Conservation (phyloP, 2,888 invertebrate species). For the Epistrophella euchroma region DNA sequence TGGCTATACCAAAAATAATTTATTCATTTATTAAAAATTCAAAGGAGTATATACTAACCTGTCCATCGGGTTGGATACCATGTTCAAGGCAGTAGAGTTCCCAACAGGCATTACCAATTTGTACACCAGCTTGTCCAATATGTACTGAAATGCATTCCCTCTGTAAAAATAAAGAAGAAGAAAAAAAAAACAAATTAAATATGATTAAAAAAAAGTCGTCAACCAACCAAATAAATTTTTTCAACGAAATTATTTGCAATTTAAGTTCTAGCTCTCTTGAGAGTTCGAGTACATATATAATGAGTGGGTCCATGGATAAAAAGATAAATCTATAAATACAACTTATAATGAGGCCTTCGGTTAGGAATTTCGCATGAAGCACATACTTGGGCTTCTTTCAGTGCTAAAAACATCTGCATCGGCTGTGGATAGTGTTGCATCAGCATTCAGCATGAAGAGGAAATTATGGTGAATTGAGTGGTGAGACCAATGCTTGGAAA, state of each 20-base stretch:
- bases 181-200: constrained; percentile 11
- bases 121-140: constrained; percentile 93
- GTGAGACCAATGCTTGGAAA: constrained; percentile 53
- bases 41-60: constrained; percentile 80
- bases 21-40: constrained; percentile 5
- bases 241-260: constrained; percentile 65
- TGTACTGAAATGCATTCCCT: constrained; percentile 95
- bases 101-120: constrained; percentile 95
- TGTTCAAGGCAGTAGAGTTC: constrained; percentile 93
- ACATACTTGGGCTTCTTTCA: constrained; percentile 25
- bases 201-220: constrained; percentile 42
- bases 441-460: neutral
- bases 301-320: constrained; percentile 62
- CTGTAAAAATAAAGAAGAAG: constrained; percentile 83
- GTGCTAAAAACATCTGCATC: constrained; percentile 49
- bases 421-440: neutral
- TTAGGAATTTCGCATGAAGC: constrained; percentile 39
- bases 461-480: neutral
- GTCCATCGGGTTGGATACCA: constrained; percentile 93
- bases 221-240: constrained; percentile 52
- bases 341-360: constrained; percentile 66
- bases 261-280: constrained; percentile 65
- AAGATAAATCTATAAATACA: constrained; percentile 72
- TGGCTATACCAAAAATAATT: constrained; percentile 26
- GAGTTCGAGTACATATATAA: neutral